These are phyloP conservation scores for Tuberolachnus salignus DNA, from an alignment of 2,888 invertebrate genomes.

Conservation along the genomic window DNA sequence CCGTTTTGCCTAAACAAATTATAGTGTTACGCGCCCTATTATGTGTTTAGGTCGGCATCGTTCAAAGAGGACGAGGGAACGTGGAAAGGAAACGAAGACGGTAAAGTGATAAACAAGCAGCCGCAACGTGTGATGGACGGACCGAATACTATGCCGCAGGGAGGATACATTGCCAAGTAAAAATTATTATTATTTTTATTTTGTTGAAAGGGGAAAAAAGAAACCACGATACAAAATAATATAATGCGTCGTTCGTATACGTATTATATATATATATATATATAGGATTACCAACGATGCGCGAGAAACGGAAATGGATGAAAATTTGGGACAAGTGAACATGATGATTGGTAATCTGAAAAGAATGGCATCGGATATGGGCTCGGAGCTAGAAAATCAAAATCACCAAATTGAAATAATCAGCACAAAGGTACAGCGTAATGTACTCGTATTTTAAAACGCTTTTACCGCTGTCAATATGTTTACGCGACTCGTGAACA, in stretches of 20 bases:
- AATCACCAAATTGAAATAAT: constrained; percentile 97
- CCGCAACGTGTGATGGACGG: constrained; percentile 95
- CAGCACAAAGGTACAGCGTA: constrained; percentile 87
- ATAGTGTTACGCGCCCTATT: not conserved
- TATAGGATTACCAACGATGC: constrained; percentile 95
- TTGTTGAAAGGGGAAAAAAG: not conserved
- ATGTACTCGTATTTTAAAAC: not conserved
- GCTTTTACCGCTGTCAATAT: not conserved
- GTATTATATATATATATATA: not conserved
- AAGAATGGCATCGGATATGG: constrained; percentile 99
- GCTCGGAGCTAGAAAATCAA: constrained; percentile 96
- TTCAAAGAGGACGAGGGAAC: constrained; percentile 97
- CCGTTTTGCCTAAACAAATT: not conserved
- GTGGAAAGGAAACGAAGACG: constrained; percentile 98
- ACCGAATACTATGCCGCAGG: constrained; percentile 68
- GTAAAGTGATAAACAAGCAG: constrained; percentile 95
- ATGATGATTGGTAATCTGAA: constrained; percentile 98
- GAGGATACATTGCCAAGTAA: constrained; percentile 90
- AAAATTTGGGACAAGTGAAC: constrained; percentile 96
- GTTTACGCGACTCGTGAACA: not conserved
- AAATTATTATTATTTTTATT: not conserved
- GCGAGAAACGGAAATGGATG: constrained; percentile 98
- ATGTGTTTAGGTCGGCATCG: constrained; percentile 72
- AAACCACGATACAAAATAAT: not conserved
- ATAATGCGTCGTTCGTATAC: not conserved